Conservation (phyloP, 2,113 vertebrate species). For the Mastomys coucha region DNA sequence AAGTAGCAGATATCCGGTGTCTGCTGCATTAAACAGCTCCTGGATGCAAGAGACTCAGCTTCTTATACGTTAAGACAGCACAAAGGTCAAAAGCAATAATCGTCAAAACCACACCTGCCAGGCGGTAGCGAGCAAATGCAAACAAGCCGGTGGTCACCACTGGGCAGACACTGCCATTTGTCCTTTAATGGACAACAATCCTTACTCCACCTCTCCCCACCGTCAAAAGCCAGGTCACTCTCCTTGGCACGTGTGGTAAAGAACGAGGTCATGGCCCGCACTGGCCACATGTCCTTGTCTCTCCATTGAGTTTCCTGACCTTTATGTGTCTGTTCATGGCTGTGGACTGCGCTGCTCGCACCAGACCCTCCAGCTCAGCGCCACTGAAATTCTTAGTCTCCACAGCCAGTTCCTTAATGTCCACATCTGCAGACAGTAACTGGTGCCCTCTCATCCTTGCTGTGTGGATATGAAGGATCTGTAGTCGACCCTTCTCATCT, state of each 20-base stretch:
- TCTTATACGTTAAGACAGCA: neutral
- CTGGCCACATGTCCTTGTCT: neutral
- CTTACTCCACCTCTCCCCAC: constrained; percentile 9
- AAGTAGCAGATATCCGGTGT: neutral
- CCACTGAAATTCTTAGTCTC: constrained; percentile 99
- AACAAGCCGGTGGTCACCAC: neutral
- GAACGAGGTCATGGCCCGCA: neutral
- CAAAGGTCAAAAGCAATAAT: neutral
- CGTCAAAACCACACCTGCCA: neutral
- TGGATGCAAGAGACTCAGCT: neutral
- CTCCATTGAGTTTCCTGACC: constrained; percentile 86
- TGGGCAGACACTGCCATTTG: neutral
- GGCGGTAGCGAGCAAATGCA: neutral
- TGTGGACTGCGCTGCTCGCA: constrained; percentile 96
- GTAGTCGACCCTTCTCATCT: constrained; percentile 94
- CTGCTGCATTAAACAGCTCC: neutral
- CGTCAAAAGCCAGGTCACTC: neutral
- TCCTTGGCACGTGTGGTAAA: neutral
- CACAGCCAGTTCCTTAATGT: constrained; percentile 92
- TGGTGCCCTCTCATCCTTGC: constrained; percentile 94
- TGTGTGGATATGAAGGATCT: constrained; percentile 98
- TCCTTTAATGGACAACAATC: constrained; percentile 3
- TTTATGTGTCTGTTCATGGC: constrained; percentile 99
- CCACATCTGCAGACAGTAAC: constrained; percentile 91
- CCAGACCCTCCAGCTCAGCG: constrained; percentile 96